Conservation (phyloP, 2,113 vertebrate genomes). For the Cinclus mexicanus region DNA sequence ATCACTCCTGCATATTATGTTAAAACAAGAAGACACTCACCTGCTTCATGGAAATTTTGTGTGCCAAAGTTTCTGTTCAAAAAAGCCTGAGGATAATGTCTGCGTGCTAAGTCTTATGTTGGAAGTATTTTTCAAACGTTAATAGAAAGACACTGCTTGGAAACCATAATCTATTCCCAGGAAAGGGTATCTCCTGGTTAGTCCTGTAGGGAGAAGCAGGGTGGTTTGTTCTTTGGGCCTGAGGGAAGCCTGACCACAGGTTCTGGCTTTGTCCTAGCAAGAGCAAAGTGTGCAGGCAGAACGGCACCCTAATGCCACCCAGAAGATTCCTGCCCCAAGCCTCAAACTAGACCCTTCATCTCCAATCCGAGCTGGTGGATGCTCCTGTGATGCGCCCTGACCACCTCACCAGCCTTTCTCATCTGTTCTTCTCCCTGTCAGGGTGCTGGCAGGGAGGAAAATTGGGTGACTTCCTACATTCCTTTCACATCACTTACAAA, state of each 20-base stretch:
- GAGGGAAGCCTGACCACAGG: neutral
- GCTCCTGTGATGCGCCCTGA: neutral
- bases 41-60: neutral
- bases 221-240: neutral
- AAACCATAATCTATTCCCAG: neutral
- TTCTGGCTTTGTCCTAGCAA: neutral
- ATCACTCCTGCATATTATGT: neutral
- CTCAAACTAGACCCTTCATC: neutral
- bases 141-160: neutral
- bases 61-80: neutral
- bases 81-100: neutral
- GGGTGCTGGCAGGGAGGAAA: neutral
- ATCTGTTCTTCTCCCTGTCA: neutral
- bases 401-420: neutral
- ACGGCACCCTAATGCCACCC: neutral
- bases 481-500: neutral
- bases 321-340: neutral
- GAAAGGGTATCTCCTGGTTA: neutral
- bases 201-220: neutral
- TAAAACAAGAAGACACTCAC: neutral
- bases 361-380: neutral
- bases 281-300: neutral
- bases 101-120: fast-evolving
- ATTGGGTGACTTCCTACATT: neutral
- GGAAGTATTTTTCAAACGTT: neutral